Conservation (phyloP, 2,113 vertebrate genomes). For the Perccottus glenii region DNA sequence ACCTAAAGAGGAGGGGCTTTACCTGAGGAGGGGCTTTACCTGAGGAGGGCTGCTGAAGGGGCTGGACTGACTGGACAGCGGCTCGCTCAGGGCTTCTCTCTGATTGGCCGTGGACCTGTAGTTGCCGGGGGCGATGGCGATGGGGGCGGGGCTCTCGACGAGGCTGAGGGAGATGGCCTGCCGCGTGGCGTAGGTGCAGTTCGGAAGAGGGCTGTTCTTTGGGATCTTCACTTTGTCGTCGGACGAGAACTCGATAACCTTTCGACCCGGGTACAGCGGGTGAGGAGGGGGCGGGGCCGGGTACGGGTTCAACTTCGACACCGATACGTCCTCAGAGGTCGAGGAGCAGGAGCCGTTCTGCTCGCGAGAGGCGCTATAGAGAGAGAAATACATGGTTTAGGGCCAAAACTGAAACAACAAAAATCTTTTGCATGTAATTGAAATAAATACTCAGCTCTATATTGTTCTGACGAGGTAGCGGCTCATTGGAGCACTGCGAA, state of each 20-base stretch:
- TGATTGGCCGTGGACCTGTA: conserved; percentile 72
- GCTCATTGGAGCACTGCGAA: too few species aligned
- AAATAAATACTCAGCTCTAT: too few species aligned
- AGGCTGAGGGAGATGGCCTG: conserved; percentile 97
- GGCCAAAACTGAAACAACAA: too few species aligned
- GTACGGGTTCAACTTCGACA: conserved; percentile 87
- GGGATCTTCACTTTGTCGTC: conserved; percentile 97
- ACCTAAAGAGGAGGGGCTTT: neutral
- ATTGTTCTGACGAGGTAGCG: too few species aligned
- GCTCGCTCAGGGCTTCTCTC: conserved; percentile 59
- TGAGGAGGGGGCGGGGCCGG: conserved; percentile 88
- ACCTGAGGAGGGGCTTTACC: conserved; percentile 39
- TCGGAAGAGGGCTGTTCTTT: conserved; percentile 94
- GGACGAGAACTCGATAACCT: conserved; percentile 93
- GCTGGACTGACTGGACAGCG: conserved; percentile 85
- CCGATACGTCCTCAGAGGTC: conserved; percentile 78
- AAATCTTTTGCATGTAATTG: too few species aligned
- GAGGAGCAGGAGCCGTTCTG: conserved; percentile 86
- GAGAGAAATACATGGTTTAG: neutral
- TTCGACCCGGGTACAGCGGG: conserved; percentile 89
- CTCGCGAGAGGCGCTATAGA: conserved; percentile 4
- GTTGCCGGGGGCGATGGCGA: conserved; percentile 73
- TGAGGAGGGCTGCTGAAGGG: conserved; percentile 83
- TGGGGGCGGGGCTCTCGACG: conserved; percentile 87
- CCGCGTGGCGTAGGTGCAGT: conserved; percentile 95